Percentiles rank a stretch among this genome's conserved stretches.
Evolutionary conservation across 1,140 invertebrate species (phyloP).

Genomic region (Dysdera silvatica): DNA sequence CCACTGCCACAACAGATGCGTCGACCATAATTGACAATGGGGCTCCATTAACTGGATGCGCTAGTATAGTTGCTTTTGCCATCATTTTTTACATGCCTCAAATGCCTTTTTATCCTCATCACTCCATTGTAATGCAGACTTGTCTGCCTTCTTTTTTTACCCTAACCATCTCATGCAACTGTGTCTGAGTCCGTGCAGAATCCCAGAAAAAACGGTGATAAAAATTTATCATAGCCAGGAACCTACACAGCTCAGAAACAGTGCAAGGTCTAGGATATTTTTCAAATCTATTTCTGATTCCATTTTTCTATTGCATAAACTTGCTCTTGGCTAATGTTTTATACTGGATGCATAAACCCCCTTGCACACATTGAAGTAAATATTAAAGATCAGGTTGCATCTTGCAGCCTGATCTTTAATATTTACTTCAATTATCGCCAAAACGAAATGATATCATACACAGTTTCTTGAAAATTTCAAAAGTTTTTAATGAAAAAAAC

Average conservation of each 20-base stretch:
- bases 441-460: too few species aligned
- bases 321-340: too few species aligned
- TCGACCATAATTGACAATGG: constrained; percentile 15
- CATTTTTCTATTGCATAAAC: too few species aligned
- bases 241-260: constrained; percentile 36
- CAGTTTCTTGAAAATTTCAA: too few species aligned
- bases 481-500: too few species aligned
- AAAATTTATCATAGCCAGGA: constrained; percentile 41
- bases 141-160: neutral
- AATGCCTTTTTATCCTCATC: neutral
- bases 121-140: neutral
- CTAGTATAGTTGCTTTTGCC: constrained; percentile 2
- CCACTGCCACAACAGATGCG: constrained; percentile 20
- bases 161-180: constrained; percentile 8
- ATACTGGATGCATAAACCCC: too few species aligned
- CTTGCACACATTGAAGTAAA: too few species aligned
- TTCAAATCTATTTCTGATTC: too few species aligned
- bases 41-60: constrained; percentile 31
- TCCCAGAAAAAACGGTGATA: constrained; percentile 41
- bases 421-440: too few species aligned
- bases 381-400: too few species aligned
- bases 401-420: too few species aligned
- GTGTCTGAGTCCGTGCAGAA: constrained; percentile 25
- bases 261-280: constrained; percentile 38
- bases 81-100: neutral